These are phyloP conservation scores for Pangasius larnaudii DNA, from an alignment of 2,797 vertebrate genomes.

Conservation along the genomic window DNA sequence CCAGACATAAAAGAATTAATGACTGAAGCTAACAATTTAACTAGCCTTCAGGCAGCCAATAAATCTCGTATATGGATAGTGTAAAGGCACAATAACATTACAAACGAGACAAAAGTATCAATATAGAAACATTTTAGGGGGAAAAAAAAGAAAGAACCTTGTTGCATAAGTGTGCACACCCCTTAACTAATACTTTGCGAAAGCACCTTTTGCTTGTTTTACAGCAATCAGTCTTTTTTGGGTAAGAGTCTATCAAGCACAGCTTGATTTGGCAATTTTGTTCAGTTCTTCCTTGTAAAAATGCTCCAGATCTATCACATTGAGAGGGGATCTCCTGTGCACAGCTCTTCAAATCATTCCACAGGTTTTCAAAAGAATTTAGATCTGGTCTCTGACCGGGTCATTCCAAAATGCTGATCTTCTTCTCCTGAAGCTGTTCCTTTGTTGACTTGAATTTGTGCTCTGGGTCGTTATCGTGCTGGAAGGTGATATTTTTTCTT, in stretches of 20 bases:
- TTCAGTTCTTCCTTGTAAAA: not conserved
- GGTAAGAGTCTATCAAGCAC: not conserved
- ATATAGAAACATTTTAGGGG: not conserved
- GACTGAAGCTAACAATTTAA: slow-evolving; percentile 17
- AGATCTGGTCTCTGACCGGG: not conserved
- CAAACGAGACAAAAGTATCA: not conserved
- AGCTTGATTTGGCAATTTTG: not conserved
- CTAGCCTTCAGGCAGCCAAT: slow-evolving; percentile 23
- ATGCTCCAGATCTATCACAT: not conserved
- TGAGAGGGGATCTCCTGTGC: not conserved
- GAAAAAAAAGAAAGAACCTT: not conserved
- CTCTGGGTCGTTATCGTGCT: not conserved
- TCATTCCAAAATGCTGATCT: not conserved
- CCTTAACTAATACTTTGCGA: not conserved
- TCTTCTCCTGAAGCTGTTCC: not conserved
- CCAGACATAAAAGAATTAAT: slow-evolving; percentile 20
- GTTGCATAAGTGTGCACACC: not conserved
- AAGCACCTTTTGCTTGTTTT: not conserved
- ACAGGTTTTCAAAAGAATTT: not conserved
- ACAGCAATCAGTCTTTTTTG: not conserved
- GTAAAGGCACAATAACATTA: not conserved
- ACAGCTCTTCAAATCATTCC: not conserved
- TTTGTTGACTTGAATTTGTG: not conserved
- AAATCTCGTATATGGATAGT: slow-evolving; percentile 10
- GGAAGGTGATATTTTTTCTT: not conserved